These are phyloP conservation scores for Sphenopsis melanotis DNA, from an alignment of 2,797 vertebrate genomes.

Conservation along the genomic window DNA sequence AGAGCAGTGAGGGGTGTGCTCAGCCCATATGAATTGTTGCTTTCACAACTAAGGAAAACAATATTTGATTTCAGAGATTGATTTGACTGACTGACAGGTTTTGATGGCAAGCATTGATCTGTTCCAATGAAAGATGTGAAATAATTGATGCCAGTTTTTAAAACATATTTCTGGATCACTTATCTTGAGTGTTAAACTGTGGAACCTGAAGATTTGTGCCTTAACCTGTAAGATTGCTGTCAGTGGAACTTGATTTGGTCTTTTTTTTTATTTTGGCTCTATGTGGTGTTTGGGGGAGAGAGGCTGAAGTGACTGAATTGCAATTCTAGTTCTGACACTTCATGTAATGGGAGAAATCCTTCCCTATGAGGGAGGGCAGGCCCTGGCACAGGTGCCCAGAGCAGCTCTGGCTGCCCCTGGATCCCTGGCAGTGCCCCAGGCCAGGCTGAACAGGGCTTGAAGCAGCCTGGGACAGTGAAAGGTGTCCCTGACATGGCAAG, in stretches of 20 bases:
- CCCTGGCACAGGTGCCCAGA: neutral
- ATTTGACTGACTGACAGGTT: neutral
- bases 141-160: neutral
- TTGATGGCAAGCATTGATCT: neutral
- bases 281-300: neutral
- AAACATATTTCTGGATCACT: neutral
- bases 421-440: neutral
- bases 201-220: neutral
- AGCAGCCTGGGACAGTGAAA: accelerated
- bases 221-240: neutral
- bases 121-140: neutral
- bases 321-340: neutral
- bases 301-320: neutral
- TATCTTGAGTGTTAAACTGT: neutral
- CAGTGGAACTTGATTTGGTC: neutral
- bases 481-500: neutral
- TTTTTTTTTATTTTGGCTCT: neutral
- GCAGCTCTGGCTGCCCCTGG: neutral
- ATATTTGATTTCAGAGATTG: neutral
- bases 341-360: neutral
- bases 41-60: neutral
- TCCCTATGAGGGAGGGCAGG: neutral
- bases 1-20: neutral
- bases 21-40: neutral
- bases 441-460: accelerated